A percentile compares a stretch with the other conserved stretches of the same genome.
These are phyloP conservation scores for Xiphias gladius DNA, from an alignment of 2,113 vertebrate genomes.

Conservation along the genomic window DNA sequence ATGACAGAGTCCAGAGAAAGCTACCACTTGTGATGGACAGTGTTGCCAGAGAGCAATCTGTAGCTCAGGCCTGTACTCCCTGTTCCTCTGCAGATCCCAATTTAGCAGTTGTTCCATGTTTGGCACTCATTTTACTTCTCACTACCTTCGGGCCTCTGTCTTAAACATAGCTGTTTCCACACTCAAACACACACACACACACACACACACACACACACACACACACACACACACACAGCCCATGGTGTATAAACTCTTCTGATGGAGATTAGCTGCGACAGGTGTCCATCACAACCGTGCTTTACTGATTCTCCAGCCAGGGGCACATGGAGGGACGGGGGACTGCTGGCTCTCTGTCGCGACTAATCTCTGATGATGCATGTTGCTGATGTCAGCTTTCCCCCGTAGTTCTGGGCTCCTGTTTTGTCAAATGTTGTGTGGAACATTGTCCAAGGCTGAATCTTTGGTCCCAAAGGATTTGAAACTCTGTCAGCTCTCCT, in stretches of 20 bases:
- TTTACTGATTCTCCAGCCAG: conserved; percentile 34
- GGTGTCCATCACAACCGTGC: conserved; percentile 67
- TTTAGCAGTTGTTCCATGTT: conserved; percentile 73
- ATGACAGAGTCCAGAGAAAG: conserved; percentile 38
- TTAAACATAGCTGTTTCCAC: conserved; percentile 56
- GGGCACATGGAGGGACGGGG: conserved; percentile 24
- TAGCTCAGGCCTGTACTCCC: conserved; percentile 13
- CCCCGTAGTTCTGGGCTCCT: conserved; percentile 23
- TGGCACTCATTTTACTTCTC: conserved; percentile 32
- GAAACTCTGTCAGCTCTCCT: not conserved
- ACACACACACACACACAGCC: conserved; percentile 24
- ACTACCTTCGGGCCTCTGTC: conserved; percentile 48
- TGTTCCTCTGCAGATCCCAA: conserved; percentile 40
- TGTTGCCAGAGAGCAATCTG: conserved; percentile 47
- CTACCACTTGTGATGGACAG: conserved; percentile 13
- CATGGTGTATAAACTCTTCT: conserved; percentile 14
- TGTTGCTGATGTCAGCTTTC: conserved; percentile 58
- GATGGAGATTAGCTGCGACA: conserved; percentile 69
- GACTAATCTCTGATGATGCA: conserved; percentile 59
- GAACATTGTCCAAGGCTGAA: conserved; percentile 39
- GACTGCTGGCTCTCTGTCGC: conserved; percentile 51
- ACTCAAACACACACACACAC: no score
- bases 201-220: no score
- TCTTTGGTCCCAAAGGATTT: conserved; percentile 34
- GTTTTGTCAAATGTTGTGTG: conserved; percentile 54